Conservation (phyloP, 2,797 vertebrate species). For the Prunella strophiata region DNA sequence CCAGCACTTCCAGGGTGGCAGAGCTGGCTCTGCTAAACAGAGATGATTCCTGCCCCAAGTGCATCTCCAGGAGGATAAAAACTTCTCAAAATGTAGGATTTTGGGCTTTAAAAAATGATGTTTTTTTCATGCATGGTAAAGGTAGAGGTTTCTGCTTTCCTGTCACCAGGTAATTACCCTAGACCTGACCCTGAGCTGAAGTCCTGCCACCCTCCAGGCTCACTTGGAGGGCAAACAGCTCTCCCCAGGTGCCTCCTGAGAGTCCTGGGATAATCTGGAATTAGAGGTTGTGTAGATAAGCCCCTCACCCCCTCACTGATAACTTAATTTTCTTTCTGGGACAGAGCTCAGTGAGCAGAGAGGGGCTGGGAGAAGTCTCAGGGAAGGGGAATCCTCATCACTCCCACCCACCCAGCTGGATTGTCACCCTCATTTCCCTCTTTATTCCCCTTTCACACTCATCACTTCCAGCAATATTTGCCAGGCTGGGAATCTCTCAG, state of each 20-base stretch:
- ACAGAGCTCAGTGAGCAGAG: background rate
- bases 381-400: background rate
- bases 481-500: background rate
- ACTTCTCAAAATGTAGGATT: background rate
- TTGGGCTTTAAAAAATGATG: background rate
- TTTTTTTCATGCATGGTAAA: accelerated
- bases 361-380: background rate
- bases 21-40: background rate
- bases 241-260: background rate
- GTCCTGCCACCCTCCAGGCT: background rate
- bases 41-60: background rate
- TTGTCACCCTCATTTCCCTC: background rate
- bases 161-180: background rate
- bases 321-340: background rate
- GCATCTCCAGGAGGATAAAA: background rate
- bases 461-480: background rate
- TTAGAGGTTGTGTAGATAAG: background rate
- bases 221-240: background rate
- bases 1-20: background rate
- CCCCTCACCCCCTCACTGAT: accelerated
- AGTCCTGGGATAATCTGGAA: background rate
- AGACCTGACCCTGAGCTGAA: background rate
- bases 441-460: background rate
- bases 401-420: background rate
- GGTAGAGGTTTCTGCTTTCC: background rate